A percentile compares a stretch with the other conserved stretches of the same genome.
Evolutionary conservation across 2,888 invertebrate genomes (phyloP).

Genomic region (Chydorus sphaericus): DNA sequence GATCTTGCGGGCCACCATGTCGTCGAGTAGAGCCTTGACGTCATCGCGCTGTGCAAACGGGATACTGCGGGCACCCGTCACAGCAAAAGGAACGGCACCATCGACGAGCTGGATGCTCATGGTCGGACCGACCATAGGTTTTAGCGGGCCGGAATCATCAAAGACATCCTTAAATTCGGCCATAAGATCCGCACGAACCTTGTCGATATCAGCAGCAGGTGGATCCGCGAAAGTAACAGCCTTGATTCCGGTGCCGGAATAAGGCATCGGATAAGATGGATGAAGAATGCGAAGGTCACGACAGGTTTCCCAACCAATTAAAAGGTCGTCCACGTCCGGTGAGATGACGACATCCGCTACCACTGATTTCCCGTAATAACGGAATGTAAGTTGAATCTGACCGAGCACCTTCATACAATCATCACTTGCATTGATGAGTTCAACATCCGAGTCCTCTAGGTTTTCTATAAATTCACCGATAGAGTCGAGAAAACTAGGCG

Average conservation of each 20-base stretch:
- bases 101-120: slow-evolving; percentile 5
- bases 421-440: too few relatives aligned
- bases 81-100: slow-evolving; percentile 5
- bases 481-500: not conserved
- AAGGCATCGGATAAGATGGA: not conserved
- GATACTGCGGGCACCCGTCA: slow-evolving; percentile 13
- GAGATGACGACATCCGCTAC: too few relatives aligned
- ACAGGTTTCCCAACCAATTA: too few relatives aligned
- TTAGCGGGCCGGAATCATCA: not conserved
- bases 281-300: not conserved
- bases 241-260: too few relatives aligned
- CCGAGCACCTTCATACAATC: too few relatives aligned
- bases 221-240: not conserved
- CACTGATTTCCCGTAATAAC: too few relatives aligned
- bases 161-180: slow-evolving; percentile 6
- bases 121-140: slow-evolving; percentile 2
- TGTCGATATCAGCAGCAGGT: not conserved
- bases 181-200: not conserved
- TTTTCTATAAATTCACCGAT: not conserved
- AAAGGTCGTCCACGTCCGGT: too few relatives aligned
- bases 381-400: too few relatives aligned
- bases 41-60: slow-evolving; percentile 18
- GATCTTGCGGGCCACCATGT: slow-evolving; percentile 16
- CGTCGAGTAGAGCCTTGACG: slow-evolving; percentile 16
- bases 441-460: too few relatives aligned